Percentiles rank a stretch among this genome's conserved stretches.
Evolutionary conservation across 2,113 vertebrate genomes (phyloP).

Genomic region (Mesoclemmys tuberculata): DNA sequence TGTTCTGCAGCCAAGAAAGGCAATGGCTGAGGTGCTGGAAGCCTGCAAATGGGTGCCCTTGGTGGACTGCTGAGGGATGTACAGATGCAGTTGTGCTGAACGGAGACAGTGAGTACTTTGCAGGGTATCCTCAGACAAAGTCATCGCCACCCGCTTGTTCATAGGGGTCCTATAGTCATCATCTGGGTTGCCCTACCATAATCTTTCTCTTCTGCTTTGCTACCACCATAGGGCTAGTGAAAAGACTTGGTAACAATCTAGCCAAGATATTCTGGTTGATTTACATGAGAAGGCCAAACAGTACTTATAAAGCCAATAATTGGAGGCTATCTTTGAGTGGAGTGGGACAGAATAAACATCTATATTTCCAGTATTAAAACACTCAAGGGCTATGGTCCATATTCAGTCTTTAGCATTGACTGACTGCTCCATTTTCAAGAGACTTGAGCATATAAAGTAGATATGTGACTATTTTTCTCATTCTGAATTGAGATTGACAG

Average conservation of each 20-base stretch:
- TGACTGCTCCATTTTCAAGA: conserved; percentile 1
- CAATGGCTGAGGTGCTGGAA: too few relatives aligned
- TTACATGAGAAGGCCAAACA: not conserved
- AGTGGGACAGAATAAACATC: not conserved
- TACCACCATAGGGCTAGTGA: not conserved
- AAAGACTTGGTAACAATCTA: not conserved
- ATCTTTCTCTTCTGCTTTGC: not conserved
- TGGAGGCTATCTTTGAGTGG: not conserved
- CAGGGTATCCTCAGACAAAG: not conserved
- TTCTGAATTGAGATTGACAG: not conserved
- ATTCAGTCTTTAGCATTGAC: not conserved
- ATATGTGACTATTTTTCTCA: not conserved
- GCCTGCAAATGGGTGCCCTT: too few relatives aligned
- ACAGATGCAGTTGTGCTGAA: too few relatives aligned
- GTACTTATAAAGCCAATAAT: rapidly evolving
- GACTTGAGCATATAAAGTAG: not conserved
- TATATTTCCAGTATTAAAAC: not conserved
- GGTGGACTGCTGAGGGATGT: too few relatives aligned
- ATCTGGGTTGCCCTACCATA: rapidly evolving
- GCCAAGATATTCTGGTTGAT: not conserved
- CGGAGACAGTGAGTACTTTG: not conserved
- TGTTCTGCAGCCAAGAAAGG: too few relatives aligned
- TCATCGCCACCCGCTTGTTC: not conserved
- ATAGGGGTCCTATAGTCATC: rapidly evolving
- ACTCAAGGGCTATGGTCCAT: rapidly evolving